phyloP scores from a whole-genome alignment of 1,140 invertebrate species.

The Drosophila orena region DNA sequence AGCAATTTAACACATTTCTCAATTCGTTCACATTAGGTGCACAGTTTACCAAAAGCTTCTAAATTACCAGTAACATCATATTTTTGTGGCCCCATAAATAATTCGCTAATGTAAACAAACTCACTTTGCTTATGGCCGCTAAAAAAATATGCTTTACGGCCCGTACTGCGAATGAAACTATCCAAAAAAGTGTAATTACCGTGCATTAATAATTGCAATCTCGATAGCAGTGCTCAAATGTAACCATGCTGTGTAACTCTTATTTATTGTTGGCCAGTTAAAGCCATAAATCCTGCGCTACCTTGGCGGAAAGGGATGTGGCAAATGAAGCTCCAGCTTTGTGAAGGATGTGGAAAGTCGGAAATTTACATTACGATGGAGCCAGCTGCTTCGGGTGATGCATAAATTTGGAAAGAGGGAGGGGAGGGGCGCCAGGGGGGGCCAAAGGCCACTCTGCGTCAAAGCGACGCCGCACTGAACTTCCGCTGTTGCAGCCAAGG shows the following conservation, averaged over 20 bases:
- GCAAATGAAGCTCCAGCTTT: slow-evolving; percentile 35
- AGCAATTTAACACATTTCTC: background rate
- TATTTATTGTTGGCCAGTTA: slow-evolving; percentile 46
- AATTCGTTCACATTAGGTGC: background rate
- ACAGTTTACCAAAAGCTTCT: background rate
- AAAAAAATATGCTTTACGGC: slow-evolving; percentile 21
- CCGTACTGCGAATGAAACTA: slow-evolving; percentile 5
- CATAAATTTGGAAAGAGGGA: slow-evolving; percentile 35
- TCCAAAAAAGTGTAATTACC: slow-evolving; percentile 37
- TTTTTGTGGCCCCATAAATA: slow-evolving; percentile 7
- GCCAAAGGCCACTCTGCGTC: slow-evolving; percentile 24
- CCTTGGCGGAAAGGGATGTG: slow-evolving; percentile 22
- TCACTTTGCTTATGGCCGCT: background rate
- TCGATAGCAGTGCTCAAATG: slow-evolving; percentile 24
- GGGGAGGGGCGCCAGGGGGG: background rate
- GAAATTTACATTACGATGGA: slow-evolving; percentile 39
- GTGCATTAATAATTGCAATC: slow-evolving; percentile 39
- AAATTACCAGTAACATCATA: slow-evolving; percentile 6
- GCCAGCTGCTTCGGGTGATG: slow-evolving; percentile 43
- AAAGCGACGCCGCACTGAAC: slow-evolving; percentile 65
- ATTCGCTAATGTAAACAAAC: background rate
- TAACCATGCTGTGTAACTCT: slow-evolving; percentile 40
- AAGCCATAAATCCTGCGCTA: slow-evolving; percentile 34
- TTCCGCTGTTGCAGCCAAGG: slow-evolving; percentile 73
- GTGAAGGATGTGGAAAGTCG: slow-evolving; percentile 47